Evolutionary conservation across 2,797 vertebrate genomes (phyloP).

Genomic region (Dendrocincla fuliginosa): DNA sequence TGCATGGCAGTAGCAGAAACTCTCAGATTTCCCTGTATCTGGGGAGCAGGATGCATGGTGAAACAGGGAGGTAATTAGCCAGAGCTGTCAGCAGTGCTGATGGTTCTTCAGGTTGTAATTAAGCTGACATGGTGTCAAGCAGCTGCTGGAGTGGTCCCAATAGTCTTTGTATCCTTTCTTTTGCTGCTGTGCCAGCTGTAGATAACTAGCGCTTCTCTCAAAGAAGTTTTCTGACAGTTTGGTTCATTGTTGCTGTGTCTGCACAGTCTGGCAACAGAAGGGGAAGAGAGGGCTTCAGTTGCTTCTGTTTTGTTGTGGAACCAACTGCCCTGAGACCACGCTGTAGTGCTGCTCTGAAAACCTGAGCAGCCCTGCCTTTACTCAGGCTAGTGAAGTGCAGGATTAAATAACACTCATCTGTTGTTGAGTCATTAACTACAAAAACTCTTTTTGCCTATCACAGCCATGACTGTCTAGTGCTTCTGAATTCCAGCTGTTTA

Average conservation of each 20-base stretch:
- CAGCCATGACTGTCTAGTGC: not conserved
- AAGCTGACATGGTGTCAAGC: not conserved
- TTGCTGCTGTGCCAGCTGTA: not conserved
- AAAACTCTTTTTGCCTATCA: not conserved
- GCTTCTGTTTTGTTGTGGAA: not conserved
- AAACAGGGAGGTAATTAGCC: not conserved
- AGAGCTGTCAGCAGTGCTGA: not conserved
- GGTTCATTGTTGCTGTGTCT: not conserved
- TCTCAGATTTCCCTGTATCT: not conserved
- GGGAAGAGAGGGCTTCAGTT: not conserved
- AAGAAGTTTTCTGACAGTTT: not conserved
- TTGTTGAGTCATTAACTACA: not conserved
- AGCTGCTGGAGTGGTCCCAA: not conserved
- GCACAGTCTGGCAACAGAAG: fast-evolving
- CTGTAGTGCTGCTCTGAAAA: not conserved
- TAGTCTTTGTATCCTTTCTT: not conserved
- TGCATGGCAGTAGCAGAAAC: not conserved
- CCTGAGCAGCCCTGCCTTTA: not conserved
- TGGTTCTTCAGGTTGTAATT: not conserved
- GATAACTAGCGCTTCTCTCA: not conserved
- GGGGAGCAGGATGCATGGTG: fast-evolving
- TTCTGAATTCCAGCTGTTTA: not conserved
- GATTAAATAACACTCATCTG: not conserved
- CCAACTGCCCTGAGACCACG: not conserved
- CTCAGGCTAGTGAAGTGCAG: not conserved